Evolutionary conservation across 2,113 vertebrate species (phyloP).

Genomic region (Tympanuchus pallidicinctus): DNA sequence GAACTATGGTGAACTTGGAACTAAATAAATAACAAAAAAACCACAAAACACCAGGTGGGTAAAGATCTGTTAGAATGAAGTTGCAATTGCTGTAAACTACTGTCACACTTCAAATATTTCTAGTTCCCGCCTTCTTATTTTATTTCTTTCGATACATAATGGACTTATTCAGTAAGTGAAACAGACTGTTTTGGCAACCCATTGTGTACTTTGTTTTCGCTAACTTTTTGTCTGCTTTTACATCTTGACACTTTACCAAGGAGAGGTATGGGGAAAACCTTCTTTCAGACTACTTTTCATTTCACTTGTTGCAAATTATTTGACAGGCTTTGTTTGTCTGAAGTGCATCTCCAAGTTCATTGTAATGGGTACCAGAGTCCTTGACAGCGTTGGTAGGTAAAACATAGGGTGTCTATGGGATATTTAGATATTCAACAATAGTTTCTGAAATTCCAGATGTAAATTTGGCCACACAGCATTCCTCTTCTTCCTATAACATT

Average conservation of each 20-base stretch:
- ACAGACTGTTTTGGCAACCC: background rate
- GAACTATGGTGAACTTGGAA: background rate
- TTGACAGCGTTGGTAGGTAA: background rate
- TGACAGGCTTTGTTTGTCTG: conserved; percentile 27
- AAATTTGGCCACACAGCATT: background rate
- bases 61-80: conserved; percentile 8
- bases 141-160: conserved; percentile 16
- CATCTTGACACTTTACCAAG: background rate
- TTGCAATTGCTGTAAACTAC: conserved; percentile 20
- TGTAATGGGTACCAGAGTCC: background rate
- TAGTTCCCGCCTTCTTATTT: background rate
- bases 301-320: conserved; percentile 36
- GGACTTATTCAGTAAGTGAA: conserved; percentile 4
- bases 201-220: background rate
- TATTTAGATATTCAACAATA: background rate
- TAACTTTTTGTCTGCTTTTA: conserved; percentile 15
- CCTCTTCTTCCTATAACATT: background rate
- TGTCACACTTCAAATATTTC: conserved; percentile 1
- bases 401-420: background rate
- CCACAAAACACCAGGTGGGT: background rate
- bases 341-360: background rate
- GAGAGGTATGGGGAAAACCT: background rate
- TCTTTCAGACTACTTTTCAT: conserved; percentile 3
- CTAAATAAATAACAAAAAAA: background rate
- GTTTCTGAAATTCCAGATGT: background rate